Base-by-base conservation (phyloP, 2,113 vertebrate genomes). In the Riparia riparia region DNA sequence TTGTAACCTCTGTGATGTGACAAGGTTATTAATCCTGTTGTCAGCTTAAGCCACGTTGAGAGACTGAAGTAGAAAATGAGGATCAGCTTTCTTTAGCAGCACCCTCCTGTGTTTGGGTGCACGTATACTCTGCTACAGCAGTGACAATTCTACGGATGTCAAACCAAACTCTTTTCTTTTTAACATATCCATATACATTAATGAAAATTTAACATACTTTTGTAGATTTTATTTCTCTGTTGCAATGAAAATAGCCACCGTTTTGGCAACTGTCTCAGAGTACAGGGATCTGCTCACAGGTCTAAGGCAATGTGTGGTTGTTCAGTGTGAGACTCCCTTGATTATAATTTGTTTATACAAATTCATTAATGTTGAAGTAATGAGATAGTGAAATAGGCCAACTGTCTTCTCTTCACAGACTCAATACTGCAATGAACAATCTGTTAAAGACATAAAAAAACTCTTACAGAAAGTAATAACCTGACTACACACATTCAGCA, bases 1-100 rank as follows among this genome's bases (percentile, higher is more conserved):
- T 84, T 87, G 70, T 69, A 76, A 85, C 81, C 69, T 87, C 81
- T 51, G 63, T 77, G 81, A 85, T 42, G 78, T 88, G 84, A 88
- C 78, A 77, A 80, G 74, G 60, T 94, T 90, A 65, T 93, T 90
- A 93, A 95, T 88, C 71, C 54, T 54, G 94, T 60, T 44, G 71
- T 90, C 79, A 93, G 39, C 34, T 50, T 77, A 87, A 87, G 63
- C 66, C 81, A 45, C 3, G 1, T 16, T 82, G 86, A 90, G 73
- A 89, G 70, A 76, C 34, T 56, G 50, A 70, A 91, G 71, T 24
- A 77, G 74, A 93, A 91, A 95, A 90, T 1, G 0, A 82, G 58
- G 18, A 86, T 79, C 78, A 85, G 28, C 20, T 76, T 90, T 50
- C 71, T 73, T 81, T 37, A 86, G 49, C 65, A 81, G 61, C 71